phyloP scores from a whole-genome alignment of 1,140 invertebrate species.

The Zaprionus capensis region DNA sequence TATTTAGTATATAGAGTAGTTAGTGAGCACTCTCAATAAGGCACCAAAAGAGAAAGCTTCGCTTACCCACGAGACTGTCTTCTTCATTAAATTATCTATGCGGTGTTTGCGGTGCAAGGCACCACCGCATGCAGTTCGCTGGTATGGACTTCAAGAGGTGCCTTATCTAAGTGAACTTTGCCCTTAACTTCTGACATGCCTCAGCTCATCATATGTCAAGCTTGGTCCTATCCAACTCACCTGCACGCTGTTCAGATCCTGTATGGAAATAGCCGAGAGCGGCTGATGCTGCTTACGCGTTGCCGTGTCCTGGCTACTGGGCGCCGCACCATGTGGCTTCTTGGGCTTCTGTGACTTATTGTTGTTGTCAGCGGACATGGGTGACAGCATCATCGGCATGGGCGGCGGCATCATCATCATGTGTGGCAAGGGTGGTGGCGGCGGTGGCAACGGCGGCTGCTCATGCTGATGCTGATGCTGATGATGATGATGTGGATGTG shows the following conservation, averaged over 20 bases:
- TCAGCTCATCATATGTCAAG: too few relatives aligned
- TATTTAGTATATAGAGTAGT: too few relatives aligned
- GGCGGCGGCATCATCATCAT: conserved; percentile 73
- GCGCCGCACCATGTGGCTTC: conserved; percentile 82
- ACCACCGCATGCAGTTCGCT: too few relatives aligned
- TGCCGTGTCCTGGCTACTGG: conserved; percentile 84
- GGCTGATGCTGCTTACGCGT: conserved; percentile 88
- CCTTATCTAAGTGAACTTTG: too few relatives aligned
- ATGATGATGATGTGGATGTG: conserved; percentile 67
- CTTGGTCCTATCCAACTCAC: conserved; percentile 39
- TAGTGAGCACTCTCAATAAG: too few relatives aligned
- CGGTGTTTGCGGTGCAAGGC: too few relatives aligned
- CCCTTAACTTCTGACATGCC: too few relatives aligned
- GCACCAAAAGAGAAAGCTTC: too few relatives aligned
- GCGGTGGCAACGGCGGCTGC: conserved; percentile 83
- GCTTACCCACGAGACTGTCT: too few relatives aligned
- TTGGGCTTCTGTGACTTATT: conserved; percentile 66
- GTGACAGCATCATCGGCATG: conserved; percentile 79
- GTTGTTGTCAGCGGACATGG: conserved; percentile 54
- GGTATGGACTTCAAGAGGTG: too few relatives aligned
- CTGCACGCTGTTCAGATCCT: conserved; percentile 93
- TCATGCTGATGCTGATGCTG: conserved; percentile 79
- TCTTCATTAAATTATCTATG: too few relatives aligned
- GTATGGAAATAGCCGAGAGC: conserved; percentile 92
- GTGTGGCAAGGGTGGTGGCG: conserved; percentile 85